Conservation (phyloP, 2,888 invertebrate species). For the Caenorhabditis sp. region DNA sequence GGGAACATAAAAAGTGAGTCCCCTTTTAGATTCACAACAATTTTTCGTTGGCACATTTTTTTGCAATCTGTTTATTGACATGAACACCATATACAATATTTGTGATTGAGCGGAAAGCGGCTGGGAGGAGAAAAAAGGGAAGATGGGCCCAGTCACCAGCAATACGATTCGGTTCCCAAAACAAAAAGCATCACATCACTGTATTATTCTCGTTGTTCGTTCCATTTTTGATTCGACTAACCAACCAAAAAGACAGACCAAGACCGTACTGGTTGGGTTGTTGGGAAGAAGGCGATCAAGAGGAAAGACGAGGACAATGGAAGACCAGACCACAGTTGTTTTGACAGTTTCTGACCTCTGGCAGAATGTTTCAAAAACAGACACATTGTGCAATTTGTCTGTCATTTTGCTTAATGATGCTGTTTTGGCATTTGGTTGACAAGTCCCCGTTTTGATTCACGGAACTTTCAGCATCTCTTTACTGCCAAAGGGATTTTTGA, state of each 20-base stretch:
- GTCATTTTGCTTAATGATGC: conserved; percentile 12
- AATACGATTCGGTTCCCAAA: conserved; percentile 56
- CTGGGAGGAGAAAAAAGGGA: conserved; percentile 16
- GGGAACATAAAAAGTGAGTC: no score
- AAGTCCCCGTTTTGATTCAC: background rate
- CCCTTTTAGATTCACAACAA: background rate
- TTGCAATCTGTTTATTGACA: conserved; percentile 22
- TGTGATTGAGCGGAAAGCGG: conserved; percentile 5
- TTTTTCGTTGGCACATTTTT: conserved; percentile 17
- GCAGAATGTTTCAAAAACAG: conserved; percentile 17
- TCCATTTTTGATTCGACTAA: background rate
- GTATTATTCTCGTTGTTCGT: background rate
- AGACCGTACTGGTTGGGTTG: conserved; percentile 43
- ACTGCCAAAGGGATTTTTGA: background rate
- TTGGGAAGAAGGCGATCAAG: background rate
- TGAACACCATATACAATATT: conserved; percentile 28
- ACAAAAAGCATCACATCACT: conserved; percentile 40
- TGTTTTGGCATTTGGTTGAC: background rate
- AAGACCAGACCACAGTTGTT: conserved; percentile 31
- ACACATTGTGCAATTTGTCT: conserved; percentile 24
- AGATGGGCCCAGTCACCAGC: conserved; percentile 34
- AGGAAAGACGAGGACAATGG: conserved; percentile 12
- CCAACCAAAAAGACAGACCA: conserved; percentile 12
- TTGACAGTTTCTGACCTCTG: conserved; percentile 50
- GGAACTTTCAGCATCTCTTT: background rate